Evolutionary conservation across 2,113 vertebrate genomes (phyloP).

Genomic region (Pseudorasbora parva): DNA sequence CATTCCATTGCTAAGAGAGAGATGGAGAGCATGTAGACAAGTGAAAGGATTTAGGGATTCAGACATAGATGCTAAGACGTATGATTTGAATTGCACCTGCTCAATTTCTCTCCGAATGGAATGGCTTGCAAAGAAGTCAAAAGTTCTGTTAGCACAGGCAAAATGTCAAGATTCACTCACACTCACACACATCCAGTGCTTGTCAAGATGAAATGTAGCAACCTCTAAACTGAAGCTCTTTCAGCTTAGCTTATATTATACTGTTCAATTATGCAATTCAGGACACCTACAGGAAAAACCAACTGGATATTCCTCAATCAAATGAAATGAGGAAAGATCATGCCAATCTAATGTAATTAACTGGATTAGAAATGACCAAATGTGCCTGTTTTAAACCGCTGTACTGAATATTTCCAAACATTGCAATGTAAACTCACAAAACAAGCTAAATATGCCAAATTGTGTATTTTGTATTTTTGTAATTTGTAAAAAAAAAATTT

Average conservation of each 20-base stretch:
- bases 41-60: conserved; percentile 1
- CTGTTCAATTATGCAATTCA: background rate
- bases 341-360: background rate
- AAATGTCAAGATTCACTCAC: conserved; percentile 27
- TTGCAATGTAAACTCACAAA: too few relatives aligned
- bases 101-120: conserved; percentile 44
- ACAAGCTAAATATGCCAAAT: background rate
- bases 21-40: conserved; percentile 27
- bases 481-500: too few relatives aligned
- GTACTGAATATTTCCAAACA: too few relatives aligned
- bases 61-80: background rate
- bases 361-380: too few relatives aligned
- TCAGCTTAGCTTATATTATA: background rate
- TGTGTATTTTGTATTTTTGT: too few relatives aligned
- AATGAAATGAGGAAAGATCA: background rate
- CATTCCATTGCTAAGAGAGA: conserved; percentile 62
- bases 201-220: background rate
- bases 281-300: background rate
- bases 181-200: conserved; percentile 16
- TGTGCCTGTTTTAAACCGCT: too few relatives aligned
- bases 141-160: conserved; percentile 51
- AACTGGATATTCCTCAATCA: background rate
- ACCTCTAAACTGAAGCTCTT: conserved; percentile 9
- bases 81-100: background rate
- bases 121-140: conserved; percentile 27